A percentile compares a stretch with the other conserved stretches of the same genome.
phyloP scores from a whole-genome alignment of 2,797 vertebrate species.

The Borostomias antarcticus region DNA sequence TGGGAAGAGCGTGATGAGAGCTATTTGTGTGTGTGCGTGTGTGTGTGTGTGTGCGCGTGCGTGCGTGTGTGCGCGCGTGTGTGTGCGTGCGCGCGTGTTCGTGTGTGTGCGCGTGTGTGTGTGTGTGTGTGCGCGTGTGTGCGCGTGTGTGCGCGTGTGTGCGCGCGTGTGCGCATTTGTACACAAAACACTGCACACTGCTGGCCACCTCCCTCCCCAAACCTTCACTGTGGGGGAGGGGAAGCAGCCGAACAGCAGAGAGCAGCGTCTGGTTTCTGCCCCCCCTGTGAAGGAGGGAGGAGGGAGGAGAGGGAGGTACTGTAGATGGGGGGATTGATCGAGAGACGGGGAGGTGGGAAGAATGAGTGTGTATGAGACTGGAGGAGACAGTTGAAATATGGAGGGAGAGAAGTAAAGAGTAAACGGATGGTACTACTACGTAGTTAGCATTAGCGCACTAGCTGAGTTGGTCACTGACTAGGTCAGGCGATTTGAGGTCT shows the following conservation, averaged over 20 bases:
- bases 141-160: slow-evolving; percentile 18
- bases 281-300: slow-evolving; percentile 11
- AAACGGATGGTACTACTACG: too few relatives aligned
- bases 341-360: slow-evolving; percentile 10
- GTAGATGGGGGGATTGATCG: slow-evolving; percentile 22
- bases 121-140: slow-evolving; percentile 40
- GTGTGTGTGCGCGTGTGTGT: slow-evolving; percentile 5
- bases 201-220: slow-evolving; percentile 20
- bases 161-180: slow-evolving; percentile 7
- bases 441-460: too few relatives aligned
- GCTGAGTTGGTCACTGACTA: too few relatives aligned
- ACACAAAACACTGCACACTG: slow-evolving; percentile 34
- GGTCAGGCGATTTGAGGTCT: too few relatives aligned
- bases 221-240: slow-evolving; percentile 24
- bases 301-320: slow-evolving; percentile 37
- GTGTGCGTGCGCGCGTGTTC: slow-evolving; percentile 39
- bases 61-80: slow-evolving; percentile 21
- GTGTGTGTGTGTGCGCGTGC: slow-evolving; percentile 27
- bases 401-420: too few relatives aligned
- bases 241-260: slow-evolving; percentile 43
- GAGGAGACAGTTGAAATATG: too few relatives aligned
- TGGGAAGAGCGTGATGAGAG: slow-evolving; percentile 33
- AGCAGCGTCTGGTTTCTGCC: slow-evolving; percentile 57
- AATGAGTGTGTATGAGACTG: too few relatives aligned
- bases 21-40: slow-evolving; percentile 42